These are phyloP conservation scores for Nipponia nippon DNA, from an alignment of 2,113 vertebrate genomes.

Conservation along the genomic window DNA sequence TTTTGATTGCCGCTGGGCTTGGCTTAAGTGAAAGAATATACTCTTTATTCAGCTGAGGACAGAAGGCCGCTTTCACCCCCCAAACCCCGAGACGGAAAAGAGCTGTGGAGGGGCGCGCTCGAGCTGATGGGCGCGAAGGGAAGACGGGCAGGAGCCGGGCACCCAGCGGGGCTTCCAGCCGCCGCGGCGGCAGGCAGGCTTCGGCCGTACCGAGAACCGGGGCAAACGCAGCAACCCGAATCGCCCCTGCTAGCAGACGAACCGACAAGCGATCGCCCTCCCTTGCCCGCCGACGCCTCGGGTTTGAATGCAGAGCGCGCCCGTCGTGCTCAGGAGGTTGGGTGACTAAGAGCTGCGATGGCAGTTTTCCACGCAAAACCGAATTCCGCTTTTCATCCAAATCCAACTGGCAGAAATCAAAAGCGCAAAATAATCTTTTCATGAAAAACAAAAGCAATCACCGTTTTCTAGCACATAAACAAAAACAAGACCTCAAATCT, in stretches of 20 bases:
- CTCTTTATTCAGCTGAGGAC: background rate
- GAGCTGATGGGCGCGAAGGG: accelerated
- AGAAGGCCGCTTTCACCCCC: background rate
- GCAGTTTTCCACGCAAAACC: background rate
- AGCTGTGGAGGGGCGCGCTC: background rate
- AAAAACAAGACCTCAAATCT: background rate
- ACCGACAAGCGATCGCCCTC: no score
- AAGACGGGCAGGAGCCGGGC: background rate
- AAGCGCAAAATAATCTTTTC: background rate
- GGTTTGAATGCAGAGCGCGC: background rate
- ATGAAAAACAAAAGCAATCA: background rate
- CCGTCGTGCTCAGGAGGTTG: accelerated
- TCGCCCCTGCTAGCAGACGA: background rate
- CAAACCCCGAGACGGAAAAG: no score
- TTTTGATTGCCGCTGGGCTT: background rate
- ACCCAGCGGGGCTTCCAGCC: background rate
- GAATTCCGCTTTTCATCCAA: background rate
- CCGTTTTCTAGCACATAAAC: background rate
- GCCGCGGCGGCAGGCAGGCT: background rate
- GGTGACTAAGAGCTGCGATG: background rate
- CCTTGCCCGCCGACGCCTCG: accelerated
- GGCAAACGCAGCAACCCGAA: background rate
- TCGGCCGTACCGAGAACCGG: background rate
- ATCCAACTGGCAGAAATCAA: background rate
- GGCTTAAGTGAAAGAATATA: background rate